Base-by-base conservation (phyloP, 23 tunicate species). In the Ciona savignyi region DNA sequence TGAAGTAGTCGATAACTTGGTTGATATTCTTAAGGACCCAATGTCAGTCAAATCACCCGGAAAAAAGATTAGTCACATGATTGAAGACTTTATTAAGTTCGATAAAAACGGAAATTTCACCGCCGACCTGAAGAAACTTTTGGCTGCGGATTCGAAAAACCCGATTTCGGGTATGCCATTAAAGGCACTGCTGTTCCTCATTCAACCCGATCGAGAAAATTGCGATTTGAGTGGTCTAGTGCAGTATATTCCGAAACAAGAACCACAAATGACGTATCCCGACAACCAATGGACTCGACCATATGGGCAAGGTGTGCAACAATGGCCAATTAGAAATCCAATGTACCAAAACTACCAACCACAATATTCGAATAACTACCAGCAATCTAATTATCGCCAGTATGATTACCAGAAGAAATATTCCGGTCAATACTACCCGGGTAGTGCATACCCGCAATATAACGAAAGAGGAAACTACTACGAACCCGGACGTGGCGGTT, bases 141-240 rank as follows among this genome's bases (percentile, higher is more conserved):
- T 69, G 15, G 73, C 49, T 2, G 26, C 51, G 1, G 34, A 33
- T 3, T 24, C 73, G 1, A 3, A 25, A 20, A 31, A 24, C 49
- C 73, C 73, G 51, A 69, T 69, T 20, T 34, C 33, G 25, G 73
- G 73, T 15, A 28, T 69, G 3, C 73, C 73, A 4, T 23, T 69
- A 15, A 30, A 35, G 23, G 49, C 34, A 23, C 23, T 69, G 73
- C 33, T 69, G 9, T 69, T 32, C 51, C 49, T 69, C 9, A 69
- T 69, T 35, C 73, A 69, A 31, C 73, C 73, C 4, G 15, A 4
- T 3, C 73, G 73, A 2, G 73, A 30, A 23, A 35, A 69, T 3
- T 69, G 73, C 51, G 34, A 69, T 51, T 9, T 69, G 2, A 35
- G 25, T 19, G 51, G 34, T 23, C 33, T 69, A 35, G 23, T 69